phyloP scores from a whole-genome alignment of 1,140 invertebrate genomes.

The Aphelinus atriplicis region DNA sequence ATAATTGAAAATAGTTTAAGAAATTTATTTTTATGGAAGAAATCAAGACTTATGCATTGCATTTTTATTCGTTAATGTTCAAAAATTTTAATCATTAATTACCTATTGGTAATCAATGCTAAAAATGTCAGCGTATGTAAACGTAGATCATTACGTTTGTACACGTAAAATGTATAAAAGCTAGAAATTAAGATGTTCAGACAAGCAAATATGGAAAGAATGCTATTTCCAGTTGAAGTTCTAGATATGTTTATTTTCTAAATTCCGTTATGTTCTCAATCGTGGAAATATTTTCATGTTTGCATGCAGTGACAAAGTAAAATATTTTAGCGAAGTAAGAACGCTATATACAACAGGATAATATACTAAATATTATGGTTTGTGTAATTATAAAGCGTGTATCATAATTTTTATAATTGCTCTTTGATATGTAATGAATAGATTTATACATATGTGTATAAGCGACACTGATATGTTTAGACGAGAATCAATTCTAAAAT shows the following conservation, averaged over 20 bases:
- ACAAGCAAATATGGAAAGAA: slow-evolving; percentile 35
- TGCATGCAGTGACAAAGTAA: slow-evolving; percentile 22
- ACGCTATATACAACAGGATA: slow-evolving; percentile 24
- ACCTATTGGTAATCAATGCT: slow-evolving; percentile 22
- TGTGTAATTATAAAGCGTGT: slow-evolving; percentile 40
- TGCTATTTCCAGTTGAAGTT: not conserved
- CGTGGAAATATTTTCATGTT: slow-evolving; percentile 30
- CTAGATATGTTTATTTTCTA: slow-evolving; percentile 1
- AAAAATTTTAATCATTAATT: slow-evolving; percentile 26
- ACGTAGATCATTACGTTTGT: slow-evolving; percentile 12
- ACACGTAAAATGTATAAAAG: slow-evolving; percentile 34
- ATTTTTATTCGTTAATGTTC: slow-evolving; percentile 34
- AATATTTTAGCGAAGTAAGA: slow-evolving; percentile 26
- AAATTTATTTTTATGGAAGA: not conserved
- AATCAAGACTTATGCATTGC: slow-evolving; percentile 3
- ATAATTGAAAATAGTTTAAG: slow-evolving; percentile 6
- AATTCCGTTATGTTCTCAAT: slow-evolving; percentile 22
- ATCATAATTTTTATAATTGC: slow-evolving; percentile 41
- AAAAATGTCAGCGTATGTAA: slow-evolving; percentile 24
- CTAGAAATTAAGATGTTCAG: slow-evolving; percentile 15
- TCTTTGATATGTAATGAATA: slow-evolving; percentile 31
- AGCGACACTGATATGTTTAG: slow-evolving; percentile 19
- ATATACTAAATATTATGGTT: slow-evolving; percentile 32
- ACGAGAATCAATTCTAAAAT: not conserved
- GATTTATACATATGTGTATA: slow-evolving; percentile 29